Base-by-base conservation (phyloP, 2,113 vertebrate genomes). In the Ictidomys tridecemlineatus region DNA sequence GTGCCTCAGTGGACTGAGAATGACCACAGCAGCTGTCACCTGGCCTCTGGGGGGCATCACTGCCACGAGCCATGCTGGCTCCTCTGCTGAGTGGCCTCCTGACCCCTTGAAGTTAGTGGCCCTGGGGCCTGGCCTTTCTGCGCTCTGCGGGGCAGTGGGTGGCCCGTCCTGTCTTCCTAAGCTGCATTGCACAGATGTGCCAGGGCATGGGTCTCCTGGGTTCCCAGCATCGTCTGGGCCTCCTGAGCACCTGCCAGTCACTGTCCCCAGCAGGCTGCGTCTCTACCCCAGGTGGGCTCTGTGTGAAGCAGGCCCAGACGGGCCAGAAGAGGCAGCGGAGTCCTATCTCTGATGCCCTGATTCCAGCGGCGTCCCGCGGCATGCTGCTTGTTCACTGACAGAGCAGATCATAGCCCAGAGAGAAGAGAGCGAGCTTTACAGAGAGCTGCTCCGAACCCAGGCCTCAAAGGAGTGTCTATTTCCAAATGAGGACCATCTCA, bases 371-470 rank as follows among this genome's bases (percentile, higher is more conserved):
- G 11, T 24, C 80, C 53, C 86, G 39, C 48, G 63, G n/a, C 32
- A 58, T 34, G 32, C 17, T 18, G n/a, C 30, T 51, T 85, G 12
- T 4, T 83, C 80, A 34, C 26, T 83, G 53, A 95, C 34, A 61
- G 61, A 45, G 14, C 69, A 20, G n/a, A 61, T 51, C 83, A 70
- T 92, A 65, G 42, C 34, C 30, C 65, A 67, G 34, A 88, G 26
- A 74, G 22, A 80, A 65, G 22, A 11, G 16, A 14, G 39, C n/a
- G 26, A n/a, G 8, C 45, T 78, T 73, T 24, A 67, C 7, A 17
- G 2, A 42, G 37, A 20, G 11, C 82, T 83, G 22, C 61, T 94
- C 96, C 86, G 61, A 95, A 89, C 45, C 70, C 48, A 94, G 83
- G 63, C 84, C 63, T 94, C 63, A 51, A 88, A 70, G 74, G 32